Evolutionary conservation across 2,888 invertebrate genomes (phyloP), one percentile per base, ranked within the genome.

Genomic region (Andrena bucephala): DNA sequence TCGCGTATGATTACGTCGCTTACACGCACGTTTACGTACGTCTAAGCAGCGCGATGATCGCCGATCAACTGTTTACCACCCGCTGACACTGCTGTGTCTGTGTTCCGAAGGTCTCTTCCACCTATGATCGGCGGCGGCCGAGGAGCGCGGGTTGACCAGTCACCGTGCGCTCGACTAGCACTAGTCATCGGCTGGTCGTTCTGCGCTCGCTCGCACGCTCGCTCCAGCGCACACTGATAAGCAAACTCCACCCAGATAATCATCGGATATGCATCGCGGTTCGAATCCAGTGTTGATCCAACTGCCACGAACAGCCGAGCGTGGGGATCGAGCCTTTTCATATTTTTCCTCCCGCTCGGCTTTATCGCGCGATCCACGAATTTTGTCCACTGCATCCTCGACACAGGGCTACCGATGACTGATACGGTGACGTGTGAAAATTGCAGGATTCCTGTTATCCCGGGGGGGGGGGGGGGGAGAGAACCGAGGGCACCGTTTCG

Each of bases 21-120:
- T 29, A 27, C 73, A 65, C 70, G 74, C 67, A n/a, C 74, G 69
- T 67, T 54, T 67, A 60, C 74, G 73, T 67, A 85, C 85, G 89
- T 88, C 86, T 84, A 88, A 86, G 83, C 90, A 85, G 84, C 86
- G 75, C 88, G 88, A 75, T 85, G 89, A 86, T 85, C 88, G 84
- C 77, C 78, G 81, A 86, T 85, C 87, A 86, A 91, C 90, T 91
- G 91, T 92, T 91, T 91, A 90, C 88, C 68, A 82, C 62, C 76
- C 74, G 81, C 78, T 72, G 76, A 84, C 76, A 85, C 70, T 72
- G 60, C 63, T 65, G 59, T 80, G 76, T 63, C 83, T 76, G 75
- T 62, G 63, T 75, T 54, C 52, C 72, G 76, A 78, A 65, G 67
- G 63, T 77, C 77, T 24, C 20, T 66, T 67, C 67, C 79, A 65